Base-by-base conservation (phyloP, 1,140 invertebrate species). In the Drosophila willistoni region DNA sequence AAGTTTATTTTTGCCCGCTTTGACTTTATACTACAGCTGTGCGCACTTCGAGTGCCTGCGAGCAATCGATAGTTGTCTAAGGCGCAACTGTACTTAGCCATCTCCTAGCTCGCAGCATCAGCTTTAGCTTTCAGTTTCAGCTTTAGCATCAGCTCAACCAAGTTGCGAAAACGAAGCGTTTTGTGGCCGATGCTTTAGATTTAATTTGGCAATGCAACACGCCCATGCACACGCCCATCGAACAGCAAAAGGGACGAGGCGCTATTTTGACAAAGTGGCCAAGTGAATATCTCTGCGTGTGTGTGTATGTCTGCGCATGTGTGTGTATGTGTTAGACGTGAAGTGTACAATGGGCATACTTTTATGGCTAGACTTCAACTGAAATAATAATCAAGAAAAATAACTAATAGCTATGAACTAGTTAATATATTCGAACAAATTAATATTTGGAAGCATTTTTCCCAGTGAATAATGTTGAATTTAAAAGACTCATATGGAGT, bases 1-100 rank as follows among this genome's bases (percentile, higher is more conserved):
- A 87, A 87, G 76, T 83, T 86, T 83, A 77, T 79, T 89, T 77
- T 77, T 77, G 66, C 42, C 61, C 66, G 68, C 72, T 86, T 77
- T 86, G 74, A 77, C 71, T 82, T 87, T 72, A 66, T 41, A 68
- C 63, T 66, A 63, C 68, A 77, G 62, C 75, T 77, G 68, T 55
- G 25, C 25, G 19, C 41, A 12, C 44, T 4, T 19, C 17, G 60
- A 22, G 12, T 19, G 73, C 73, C 41, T 64, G 57, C 60, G 41
- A 44, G 57, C 63, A 77, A 77, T 77, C 75, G 74, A 77, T 77
- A 77, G 75, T 77, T 77, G 75, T 76, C 73, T 76, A 42, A 33
- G 36, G 51, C 73, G 64, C 73, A 76, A 76, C 73, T 76, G 73
- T 77, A 76, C 73, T 76, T 66, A 68, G 25, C 1, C 57, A 9